phyloP scores from a whole-genome alignment of 2,888 invertebrate species.

The Sinhomidia bicolor region DNA sequence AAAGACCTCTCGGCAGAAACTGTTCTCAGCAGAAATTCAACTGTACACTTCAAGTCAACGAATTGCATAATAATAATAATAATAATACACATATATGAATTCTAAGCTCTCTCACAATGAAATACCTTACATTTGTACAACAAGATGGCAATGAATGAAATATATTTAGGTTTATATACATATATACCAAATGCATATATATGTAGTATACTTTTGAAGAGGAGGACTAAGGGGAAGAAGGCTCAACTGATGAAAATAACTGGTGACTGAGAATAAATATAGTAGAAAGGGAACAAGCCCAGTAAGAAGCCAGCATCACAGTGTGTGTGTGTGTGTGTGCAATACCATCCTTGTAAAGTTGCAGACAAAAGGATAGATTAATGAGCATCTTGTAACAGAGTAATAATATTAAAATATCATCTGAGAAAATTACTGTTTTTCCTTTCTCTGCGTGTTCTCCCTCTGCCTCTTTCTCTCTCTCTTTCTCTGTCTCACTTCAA shows the following conservation, averaged over 20 bases:
- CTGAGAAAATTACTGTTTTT: conserved; percentile 58
- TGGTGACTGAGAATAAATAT: not conserved
- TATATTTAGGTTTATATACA: not conserved
- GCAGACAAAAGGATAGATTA: conserved; percentile 61
- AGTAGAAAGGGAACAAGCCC: not conserved
- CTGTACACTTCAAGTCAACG: too few relatives aligned
- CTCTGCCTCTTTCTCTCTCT: not conserved
- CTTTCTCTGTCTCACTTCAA: too few relatives aligned
- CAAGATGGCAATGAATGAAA: not conserved
- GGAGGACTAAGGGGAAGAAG: not conserved
- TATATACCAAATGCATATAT: not conserved
- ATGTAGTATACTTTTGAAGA: not conserved
- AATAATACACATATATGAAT: not conserved
- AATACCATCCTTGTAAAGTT: conserved; percentile 23
- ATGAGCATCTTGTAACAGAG: conserved; percentile 62
- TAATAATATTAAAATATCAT: conserved; percentile 69
- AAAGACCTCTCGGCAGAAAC: conserved; percentile 10
- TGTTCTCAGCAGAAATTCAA: too few relatives aligned
- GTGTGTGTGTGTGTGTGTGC: not conserved
- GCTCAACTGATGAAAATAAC: too few relatives aligned
- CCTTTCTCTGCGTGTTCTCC: conserved; percentile 31
- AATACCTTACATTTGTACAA: not conserved
- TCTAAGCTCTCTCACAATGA: not conserved
- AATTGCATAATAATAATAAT: not conserved
- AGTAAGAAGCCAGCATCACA: conserved; percentile 22